These are phyloP conservation scores for Argentina silus DNA, from an alignment of 2,797 vertebrate species.

Conservation along the genomic window DNA sequence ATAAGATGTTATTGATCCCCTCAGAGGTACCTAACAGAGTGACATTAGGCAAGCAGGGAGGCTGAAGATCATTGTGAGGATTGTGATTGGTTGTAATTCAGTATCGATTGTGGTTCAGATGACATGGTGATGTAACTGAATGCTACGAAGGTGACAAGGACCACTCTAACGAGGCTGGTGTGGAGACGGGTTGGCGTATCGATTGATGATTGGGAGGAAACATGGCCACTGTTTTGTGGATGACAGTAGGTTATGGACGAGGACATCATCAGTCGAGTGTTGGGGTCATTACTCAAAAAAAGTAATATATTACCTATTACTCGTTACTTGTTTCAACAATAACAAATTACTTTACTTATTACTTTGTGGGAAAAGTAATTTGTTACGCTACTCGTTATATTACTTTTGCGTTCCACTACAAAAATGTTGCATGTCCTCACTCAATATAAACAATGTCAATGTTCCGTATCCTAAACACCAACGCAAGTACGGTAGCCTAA, in stretches of 20 bases:
- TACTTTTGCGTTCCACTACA: too few species aligned
- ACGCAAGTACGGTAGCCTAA: too few species aligned
- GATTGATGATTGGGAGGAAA: slow-evolving; percentile 30
- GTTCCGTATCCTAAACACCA: too few species aligned
- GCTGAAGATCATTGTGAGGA: slow-evolving; percentile 55
- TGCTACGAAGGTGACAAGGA: slow-evolving; percentile 34
- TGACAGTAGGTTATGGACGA: background rate
- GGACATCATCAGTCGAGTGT: too few species aligned
- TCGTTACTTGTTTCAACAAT: too few species aligned
- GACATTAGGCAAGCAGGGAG: slow-evolving; percentile 19
- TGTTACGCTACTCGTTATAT: too few species aligned
- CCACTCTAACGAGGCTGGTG: background rate
- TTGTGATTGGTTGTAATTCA: slow-evolving; percentile 35
- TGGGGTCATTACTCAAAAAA: too few species aligned
- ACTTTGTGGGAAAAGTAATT: too few species aligned
- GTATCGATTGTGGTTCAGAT: slow-evolving; percentile 61
- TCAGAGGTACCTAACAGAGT: background rate
- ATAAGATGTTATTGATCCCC: background rate
- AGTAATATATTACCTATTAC: too few species aligned
- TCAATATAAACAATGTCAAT: too few species aligned
- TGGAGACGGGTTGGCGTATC: slow-evolving; percentile 16
- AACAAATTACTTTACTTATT: too few species aligned
- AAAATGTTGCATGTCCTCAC: too few species aligned
- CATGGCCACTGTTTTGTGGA: background rate
- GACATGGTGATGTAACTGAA: slow-evolving; percentile 49